A percentile compares a stretch with the other conserved stretches of the same genome.
Conservation (phyloP, 2,888 invertebrate genomes). For the Serripes groenlandicus region DNA sequence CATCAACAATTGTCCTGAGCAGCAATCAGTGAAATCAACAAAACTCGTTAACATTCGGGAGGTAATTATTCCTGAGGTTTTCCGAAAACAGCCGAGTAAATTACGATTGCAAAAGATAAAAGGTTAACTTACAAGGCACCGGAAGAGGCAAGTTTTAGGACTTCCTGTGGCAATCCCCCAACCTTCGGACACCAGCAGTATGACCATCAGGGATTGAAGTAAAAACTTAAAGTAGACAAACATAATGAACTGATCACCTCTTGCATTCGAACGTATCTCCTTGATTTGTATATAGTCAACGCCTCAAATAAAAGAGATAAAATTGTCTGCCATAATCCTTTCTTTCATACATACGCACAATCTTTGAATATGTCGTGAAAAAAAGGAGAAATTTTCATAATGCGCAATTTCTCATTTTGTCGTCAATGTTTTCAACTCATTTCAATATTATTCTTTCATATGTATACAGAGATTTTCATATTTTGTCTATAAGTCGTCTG, state of each 20-base stretch:
- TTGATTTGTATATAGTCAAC: no score
- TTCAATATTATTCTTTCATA: no score
- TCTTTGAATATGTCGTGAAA: background rate
- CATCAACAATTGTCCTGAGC: no score
- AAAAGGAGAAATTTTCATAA: background rate
- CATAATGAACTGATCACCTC: no score
- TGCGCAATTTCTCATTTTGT: background rate
- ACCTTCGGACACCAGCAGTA: background rate
- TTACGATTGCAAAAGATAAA: background rate
- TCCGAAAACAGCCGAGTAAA: no score
- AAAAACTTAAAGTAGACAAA: constrained; percentile 18
- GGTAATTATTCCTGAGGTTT: no score
- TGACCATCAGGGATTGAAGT: background rate
- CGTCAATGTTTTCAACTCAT: background rate
- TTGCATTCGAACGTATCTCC: no score
- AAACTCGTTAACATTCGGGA: no score
- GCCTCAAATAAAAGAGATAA: background rate
- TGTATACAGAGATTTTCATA: no score
- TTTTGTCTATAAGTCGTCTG: no score
- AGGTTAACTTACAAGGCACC: constrained; percentile 3
- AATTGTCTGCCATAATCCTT: background rate
- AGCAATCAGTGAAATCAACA: no score
- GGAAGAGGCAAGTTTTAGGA: background rate
- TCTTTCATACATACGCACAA: background rate
- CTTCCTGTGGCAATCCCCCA: background rate